phyloP scores from a whole-genome alignment of 2,797 vertebrate species.

The Pseudopleuronectes americanus region DNA sequence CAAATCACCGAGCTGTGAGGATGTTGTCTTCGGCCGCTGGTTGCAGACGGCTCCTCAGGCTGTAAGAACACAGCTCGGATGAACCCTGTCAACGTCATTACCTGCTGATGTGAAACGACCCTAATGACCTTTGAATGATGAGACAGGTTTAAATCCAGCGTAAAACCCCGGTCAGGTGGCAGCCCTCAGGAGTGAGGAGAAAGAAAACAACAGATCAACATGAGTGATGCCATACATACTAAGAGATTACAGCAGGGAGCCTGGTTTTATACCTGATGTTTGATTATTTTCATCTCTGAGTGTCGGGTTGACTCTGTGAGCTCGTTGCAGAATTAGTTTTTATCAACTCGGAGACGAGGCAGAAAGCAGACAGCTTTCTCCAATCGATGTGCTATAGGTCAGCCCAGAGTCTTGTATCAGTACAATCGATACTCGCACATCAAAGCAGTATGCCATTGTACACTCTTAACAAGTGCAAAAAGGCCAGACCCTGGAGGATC shows the following conservation, averaged over 20 bases:
- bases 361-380: slow-evolving; percentile 61
- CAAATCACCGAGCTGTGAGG: slow-evolving; percentile 56
- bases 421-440: slow-evolving; percentile 80
- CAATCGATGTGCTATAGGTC: slow-evolving; percentile 82
- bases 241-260: slow-evolving; percentile 34
- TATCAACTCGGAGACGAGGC: slow-evolving; percentile 61
- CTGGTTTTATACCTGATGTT: slow-evolving; percentile 18
- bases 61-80: slow-evolving; percentile 70
- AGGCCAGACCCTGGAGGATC: slow-evolving; percentile 74
- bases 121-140: slow-evolving; percentile 80
- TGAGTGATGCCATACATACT: neutral
- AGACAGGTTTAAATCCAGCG: slow-evolving; percentile 62
- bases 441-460: slow-evolving; percentile 78
- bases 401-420: slow-evolving; percentile 78
- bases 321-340: slow-evolving; percentile 68
- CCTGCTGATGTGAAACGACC: slow-evolving; percentile 75
- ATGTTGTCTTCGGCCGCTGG: slow-evolving; percentile 64
- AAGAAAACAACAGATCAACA: slow-evolving; percentile 24
- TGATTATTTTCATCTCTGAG: slow-evolving; percentile 41
- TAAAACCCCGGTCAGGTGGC: slow-evolving; percentile 52
- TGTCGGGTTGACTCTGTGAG: slow-evolving; percentile 23
- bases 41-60: slow-evolving; percentile 67
- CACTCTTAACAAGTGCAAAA: slow-evolving; percentile 78
- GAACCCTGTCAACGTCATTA: slow-evolving; percentile 83
- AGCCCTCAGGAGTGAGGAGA: slow-evolving; percentile 26